A percentile compares a stretch with the other conserved stretches of the same genome.
phyloP scores from a whole-genome alignment of 2,113 vertebrate species.

The Brachyhypopomus occidentalis region DNA sequence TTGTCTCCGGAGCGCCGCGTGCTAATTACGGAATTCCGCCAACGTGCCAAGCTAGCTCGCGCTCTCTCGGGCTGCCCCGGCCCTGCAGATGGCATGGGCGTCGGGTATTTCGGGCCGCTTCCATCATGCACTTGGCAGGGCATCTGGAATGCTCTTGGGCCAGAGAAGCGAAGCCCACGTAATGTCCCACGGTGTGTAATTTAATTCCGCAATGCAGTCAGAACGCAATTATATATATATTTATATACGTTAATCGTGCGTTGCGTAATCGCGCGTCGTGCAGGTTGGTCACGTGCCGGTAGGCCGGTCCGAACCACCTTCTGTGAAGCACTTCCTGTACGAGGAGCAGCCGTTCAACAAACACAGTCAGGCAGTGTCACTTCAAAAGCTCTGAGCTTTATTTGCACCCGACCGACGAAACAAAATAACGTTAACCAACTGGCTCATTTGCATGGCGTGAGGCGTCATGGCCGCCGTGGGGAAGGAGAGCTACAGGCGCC shows the following conservation, averaged over 20 bases:
- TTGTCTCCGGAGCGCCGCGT: constrained; percentile 67
- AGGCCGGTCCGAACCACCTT: too few species aligned
- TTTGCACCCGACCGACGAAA: too few species aligned
- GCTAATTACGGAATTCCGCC: constrained; percentile 76
- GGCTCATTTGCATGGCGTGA: too few species aligned
- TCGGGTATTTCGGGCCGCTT: constrained; percentile 69
- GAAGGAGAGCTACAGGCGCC: too few species aligned
- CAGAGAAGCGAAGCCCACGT: constrained; percentile 3
- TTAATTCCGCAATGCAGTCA: constrained; percentile 16
- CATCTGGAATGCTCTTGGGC: constrained; percentile 27
- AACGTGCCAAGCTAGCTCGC: constrained; percentile 51
- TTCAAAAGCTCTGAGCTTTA: too few species aligned
- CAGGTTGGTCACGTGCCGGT: too few species aligned
- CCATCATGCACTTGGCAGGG: constrained; percentile 61
- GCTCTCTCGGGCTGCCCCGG: constrained; percentile 48
- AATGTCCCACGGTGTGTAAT: background rate
- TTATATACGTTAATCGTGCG: background rate
- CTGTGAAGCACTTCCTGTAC: background rate
- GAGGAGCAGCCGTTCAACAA: too few species aligned
- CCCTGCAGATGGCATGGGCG: constrained; percentile 58
- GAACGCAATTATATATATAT: background rate
- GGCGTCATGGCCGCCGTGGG: too few species aligned
- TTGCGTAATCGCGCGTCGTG: background rate
- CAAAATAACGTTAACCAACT: too few species aligned
- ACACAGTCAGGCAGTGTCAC: too few species aligned